Evolutionary conservation across 2,888 invertebrate species (phyloP).

Genomic region (Chorisops tibialis): DNA sequence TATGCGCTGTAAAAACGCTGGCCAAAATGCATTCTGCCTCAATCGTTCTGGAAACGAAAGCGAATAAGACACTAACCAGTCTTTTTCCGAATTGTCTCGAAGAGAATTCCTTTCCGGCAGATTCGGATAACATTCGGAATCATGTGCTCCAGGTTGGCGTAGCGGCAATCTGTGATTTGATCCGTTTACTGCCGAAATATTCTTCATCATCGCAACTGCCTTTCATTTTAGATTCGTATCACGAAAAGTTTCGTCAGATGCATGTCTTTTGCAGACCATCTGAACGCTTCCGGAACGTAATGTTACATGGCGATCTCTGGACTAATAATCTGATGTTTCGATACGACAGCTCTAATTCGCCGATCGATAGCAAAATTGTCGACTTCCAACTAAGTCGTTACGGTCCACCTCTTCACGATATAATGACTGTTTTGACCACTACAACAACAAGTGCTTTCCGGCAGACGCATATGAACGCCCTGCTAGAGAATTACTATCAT

Average conservation of each 20-base stretch:
- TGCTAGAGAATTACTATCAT: constrained; percentile 59
- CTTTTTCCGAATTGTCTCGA: constrained; percentile 42
- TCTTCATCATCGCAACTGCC: constrained; percentile 36
- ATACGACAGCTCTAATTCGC: constrained; percentile 43
- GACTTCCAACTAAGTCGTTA: constrained; percentile 68
- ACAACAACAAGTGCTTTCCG: constrained; percentile 53
- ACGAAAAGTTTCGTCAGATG: constrained; percentile 38
- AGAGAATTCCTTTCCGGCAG: constrained; percentile 49
- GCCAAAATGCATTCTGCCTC: constrained; percentile 53
- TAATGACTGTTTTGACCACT: constrained; percentile 54
- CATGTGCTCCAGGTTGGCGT: constrained; percentile 42
- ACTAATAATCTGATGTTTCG: constrained; percentile 53
- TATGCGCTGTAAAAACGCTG: constrained; percentile 47
- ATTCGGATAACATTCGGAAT: constrained; percentile 39
- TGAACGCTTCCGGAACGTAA: constrained; percentile 46
- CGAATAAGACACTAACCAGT: constrained; percentile 38
- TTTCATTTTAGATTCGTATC: constrained; percentile 41
- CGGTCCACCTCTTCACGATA: constrained; percentile 64
- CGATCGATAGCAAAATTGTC: constrained; percentile 61
- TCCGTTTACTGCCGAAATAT: constrained; percentile 43
- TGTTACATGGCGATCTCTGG: constrained; percentile 54
- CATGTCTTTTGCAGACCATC: constrained; percentile 48
- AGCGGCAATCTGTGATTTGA: constrained; percentile 42
- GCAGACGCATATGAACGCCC: constrained; percentile 48
- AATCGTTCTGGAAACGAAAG: constrained; percentile 47